Evolutionary conservation across 1,140 invertebrate species (phyloP), one percentile per base, ranked within the genome.

Genomic region (Drosophila chauvacae): DNA sequence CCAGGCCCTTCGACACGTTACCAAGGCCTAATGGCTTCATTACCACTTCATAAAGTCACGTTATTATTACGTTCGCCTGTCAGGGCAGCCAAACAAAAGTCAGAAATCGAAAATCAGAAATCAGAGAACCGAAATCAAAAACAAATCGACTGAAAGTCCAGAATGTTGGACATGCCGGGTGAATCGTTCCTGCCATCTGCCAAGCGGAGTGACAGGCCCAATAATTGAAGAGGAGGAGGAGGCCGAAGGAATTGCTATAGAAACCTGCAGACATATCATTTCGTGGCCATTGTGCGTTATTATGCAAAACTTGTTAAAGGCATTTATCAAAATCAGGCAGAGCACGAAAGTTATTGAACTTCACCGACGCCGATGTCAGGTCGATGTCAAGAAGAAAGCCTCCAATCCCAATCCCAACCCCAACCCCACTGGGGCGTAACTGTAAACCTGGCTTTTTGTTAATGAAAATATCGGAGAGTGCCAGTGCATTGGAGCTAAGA

Each of bases 21-120:
- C 56, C 65, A 71, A 77, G 76, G 62, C 51, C 85, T 88, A 88
- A 88, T 88, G 58, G 85, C 84, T 88, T 83, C 85, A 88, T 88
- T 88, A 88, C 84, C 84, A 88, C 84, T 88, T 90, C 84, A 88
- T 88, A 88, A 88, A 84, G 84, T 88, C 84, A 88, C 84, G 84
- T 88, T 88, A 90, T 88, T 80, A 77, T 80, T 88, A 59, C 77
- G 80, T 57, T 84, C 64, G 74, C 30, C 65, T 86, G 82, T 78
- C 82, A 65, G 48, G 30, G 56, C 56, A 68, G 56, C 28, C 61
- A 56, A 55, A 75, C 51, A 74, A 71, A 59, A 72, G 70, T 60
- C 70, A 41, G 64, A 65, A 44, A 41, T 45, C 41, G 35, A 33
- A 37, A 35, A 37, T 63, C 66, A 20, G 14, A 42, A 57, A 50